Base-by-base conservation (phyloP, 2,797 vertebrate genomes). In the Synanceia verrucosa region DNA sequence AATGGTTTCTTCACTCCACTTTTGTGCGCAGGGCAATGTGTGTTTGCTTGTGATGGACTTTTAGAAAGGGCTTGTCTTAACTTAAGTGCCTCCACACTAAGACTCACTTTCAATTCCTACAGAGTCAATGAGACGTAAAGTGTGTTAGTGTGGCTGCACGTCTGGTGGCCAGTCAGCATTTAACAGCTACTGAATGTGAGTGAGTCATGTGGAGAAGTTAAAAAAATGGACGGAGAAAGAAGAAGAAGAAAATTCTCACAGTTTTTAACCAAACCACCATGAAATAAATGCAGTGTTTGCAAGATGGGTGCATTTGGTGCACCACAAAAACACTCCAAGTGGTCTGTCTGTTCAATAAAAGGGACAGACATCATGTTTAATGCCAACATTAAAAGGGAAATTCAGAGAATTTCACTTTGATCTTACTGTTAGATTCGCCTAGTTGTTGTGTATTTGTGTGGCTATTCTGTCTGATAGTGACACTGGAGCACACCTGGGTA, bases 101-200 rank as follows among this genome's bases (percentile, higher is more conserved):
- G 21, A 63, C 16, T 3, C 28, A 56, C 5, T 24, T 29, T 50
- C 9, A 57, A 34, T 69, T 75, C 19, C 39, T 37, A 1, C 11
- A 9, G 44, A 44, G 57, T 31, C 5, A 4, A 43, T 48, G 1
- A 2, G n/a, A n/a, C n/a, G n/a, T n/a, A n/a, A n/a, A 12, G 10
- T 47, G 44, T 47, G 14, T 19, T 19, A 4, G 1, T 19, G 2
- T n/a, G 19, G 19, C 19, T 23, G n/a, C 14, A 33, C 0, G 5
- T 56, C 29, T 31, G 9, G 34, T 57, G 29, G 1, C 2, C 37
- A 56, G 46, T 78, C 74, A 78, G 65, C 70, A 48, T 34, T 18
- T 60, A 34, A 50, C 26, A 46, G 28, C 72, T 65, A 19, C 3
- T 24, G 21, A n/a, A 67, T 6, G 23, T 1, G 19, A 64, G 13